Conservation (phyloP, 53 echinoderm and acorn worm species). For the Stichopus horrens region DNA sequence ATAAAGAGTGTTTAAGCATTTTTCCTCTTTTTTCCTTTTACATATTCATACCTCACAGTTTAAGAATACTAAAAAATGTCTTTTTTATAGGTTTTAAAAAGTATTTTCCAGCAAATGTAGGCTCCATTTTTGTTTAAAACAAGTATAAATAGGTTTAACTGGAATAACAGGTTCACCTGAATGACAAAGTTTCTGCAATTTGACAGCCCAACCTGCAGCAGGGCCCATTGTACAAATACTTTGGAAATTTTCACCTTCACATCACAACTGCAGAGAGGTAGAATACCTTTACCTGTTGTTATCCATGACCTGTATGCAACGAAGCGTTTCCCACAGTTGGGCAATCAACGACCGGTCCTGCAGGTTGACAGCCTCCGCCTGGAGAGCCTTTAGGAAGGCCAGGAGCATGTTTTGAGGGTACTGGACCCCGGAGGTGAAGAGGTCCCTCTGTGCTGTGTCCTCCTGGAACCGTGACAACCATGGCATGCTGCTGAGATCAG, state of each 20-base stretch:
- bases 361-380: slow-evolving; percentile 93
- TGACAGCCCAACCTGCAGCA: too few relatives aligned
- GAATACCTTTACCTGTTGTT: slow-evolving; percentile 73
- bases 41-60: too few relatives aligned
- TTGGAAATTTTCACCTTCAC: not conserved
- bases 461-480: slow-evolving; percentile 66
- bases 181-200: too few relatives aligned
- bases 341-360: slow-evolving; percentile 88
- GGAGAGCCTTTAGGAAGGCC: slow-evolving; percentile 91
- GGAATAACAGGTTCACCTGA: too few relatives aligned
- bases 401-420: slow-evolving; percentile 89
- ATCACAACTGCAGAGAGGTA: not conserved
- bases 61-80: too few relatives aligned
- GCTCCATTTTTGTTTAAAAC: too few relatives aligned
- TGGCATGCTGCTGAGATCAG: slow-evolving; percentile 80
- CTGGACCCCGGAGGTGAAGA: slow-evolving; percentile 31
- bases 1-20: too few relatives aligned
- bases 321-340: slow-evolving; percentile 79
- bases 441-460: slow-evolving; percentile 35
- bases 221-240: not conserved
- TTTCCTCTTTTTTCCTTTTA: too few relatives aligned
- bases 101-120: too few relatives aligned
- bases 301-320: slow-evolving; percentile 87
- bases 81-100: too few relatives aligned
- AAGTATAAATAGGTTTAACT: too few relatives aligned